Evolutionary conservation across 2,113 vertebrate genomes (phyloP).

Genomic region (Eudyptes chrysolophus): DNA sequence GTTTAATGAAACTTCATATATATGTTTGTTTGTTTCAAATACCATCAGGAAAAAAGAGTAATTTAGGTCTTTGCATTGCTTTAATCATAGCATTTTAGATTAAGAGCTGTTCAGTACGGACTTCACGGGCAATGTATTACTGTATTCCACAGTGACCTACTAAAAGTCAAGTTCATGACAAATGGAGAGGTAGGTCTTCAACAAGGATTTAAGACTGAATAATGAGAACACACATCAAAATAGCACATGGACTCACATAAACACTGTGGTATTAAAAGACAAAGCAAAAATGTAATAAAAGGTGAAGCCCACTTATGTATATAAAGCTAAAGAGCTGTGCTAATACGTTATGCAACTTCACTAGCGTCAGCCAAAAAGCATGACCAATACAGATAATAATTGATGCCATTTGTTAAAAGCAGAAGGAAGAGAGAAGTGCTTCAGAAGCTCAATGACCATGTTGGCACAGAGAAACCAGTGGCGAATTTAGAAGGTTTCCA

Average conservation of each 20-base stretch:
- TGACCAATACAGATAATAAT: background rate
- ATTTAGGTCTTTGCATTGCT: background rate
- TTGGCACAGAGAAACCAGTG: background rate
- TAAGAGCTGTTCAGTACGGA: background rate
- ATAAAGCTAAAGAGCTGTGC: background rate
- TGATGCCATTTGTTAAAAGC: background rate
- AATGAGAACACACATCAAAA: constrained; percentile 21
- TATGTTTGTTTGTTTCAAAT: background rate
- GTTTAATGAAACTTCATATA: background rate
- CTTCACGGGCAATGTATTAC: background rate
- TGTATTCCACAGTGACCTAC: constrained; percentile 50
- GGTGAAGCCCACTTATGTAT: background rate
- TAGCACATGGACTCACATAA: background rate
- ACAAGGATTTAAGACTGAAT: background rate
- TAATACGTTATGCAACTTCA: background rate
- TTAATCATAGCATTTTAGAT: background rate
- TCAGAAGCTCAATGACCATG: background rate
- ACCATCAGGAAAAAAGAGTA: background rate
- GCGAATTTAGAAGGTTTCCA: background rate
- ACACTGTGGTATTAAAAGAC: background rate
- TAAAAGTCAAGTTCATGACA: background rate
- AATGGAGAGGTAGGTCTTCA: background rate
- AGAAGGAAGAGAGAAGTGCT: background rate
- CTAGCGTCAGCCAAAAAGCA: constrained; percentile 8
- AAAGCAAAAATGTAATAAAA: constrained; percentile 21